Evolutionary conservation across 2,797 vertebrate species (phyloP).

Genomic region (Phaenicophaeus curvirostris): DNA sequence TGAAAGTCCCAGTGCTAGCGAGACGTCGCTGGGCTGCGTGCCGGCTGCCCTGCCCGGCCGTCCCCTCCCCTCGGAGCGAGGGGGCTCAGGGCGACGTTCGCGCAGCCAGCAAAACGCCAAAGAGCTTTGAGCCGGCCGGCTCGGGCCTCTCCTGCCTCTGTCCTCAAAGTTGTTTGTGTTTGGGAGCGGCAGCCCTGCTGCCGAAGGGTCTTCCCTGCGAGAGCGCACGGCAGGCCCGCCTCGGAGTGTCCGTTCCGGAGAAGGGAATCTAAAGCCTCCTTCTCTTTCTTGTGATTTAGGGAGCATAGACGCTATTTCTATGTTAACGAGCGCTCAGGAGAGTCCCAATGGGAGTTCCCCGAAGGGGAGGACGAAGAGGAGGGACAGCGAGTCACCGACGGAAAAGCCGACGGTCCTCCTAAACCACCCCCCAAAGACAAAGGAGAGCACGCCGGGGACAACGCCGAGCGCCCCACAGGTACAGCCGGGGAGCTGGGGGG

Average conservation of each 20-base stretch:
- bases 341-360: conserved; percentile 98
- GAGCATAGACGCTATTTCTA: conserved; percentile 99
- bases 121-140: conserved; percentile 75
- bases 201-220: conserved; percentile 79
- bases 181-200: conserved; percentile 75
- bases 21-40: conserved; percentile 56
- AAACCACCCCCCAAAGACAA: conserved; percentile 78
- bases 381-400: conserved; percentile 65
- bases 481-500: neutral
- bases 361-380: conserved; percentile 86
- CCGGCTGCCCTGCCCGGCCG: conserved; percentile 67
- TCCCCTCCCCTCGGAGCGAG: conserved; percentile 67
- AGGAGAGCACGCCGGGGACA: conserved; percentile 70
- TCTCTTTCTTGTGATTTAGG: conserved; percentile 98
- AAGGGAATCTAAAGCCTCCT: conserved; percentile 74
- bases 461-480: conserved; percentile 73
- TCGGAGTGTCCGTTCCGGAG: conserved; percentile 68
- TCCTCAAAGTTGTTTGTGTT: conserved; percentile 79
- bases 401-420: conserved; percentile 74
- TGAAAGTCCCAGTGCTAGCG: conserved; percentile 67
- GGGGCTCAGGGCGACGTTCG: conserved; percentile 72
- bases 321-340: conserved; percentile 94
- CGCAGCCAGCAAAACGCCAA: conserved; percentile 71
- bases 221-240: conserved; percentile 76
- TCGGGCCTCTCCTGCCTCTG: conserved; percentile 72